A percentile compares a stretch with the other conserved stretches of the same genome.
phyloP scores from a whole-genome alignment of 2,113 vertebrate species.

The Apteryx mantelli region DNA sequence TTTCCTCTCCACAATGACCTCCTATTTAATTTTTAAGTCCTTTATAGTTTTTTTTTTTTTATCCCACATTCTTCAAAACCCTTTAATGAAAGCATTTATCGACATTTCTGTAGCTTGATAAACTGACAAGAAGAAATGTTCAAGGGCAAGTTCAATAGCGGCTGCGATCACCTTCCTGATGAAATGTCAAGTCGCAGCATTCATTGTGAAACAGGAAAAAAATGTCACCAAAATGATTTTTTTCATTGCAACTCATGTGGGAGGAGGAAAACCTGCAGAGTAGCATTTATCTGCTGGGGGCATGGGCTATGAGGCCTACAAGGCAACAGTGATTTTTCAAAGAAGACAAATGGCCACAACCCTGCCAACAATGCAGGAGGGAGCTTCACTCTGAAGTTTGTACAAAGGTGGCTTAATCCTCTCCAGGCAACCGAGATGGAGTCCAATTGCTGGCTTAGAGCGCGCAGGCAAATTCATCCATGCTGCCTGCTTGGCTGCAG shows the following conservation, averaged over 20 bases:
- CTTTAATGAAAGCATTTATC: background rate
- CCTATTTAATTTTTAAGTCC: background rate
- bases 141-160: background rate
- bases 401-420: background rate
- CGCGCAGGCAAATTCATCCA: background rate
- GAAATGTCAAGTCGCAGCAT: background rate
- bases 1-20: background rate
- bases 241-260: background rate
- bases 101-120: conserved; percentile 11
- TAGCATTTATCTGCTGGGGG: background rate
- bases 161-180: background rate
- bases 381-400: background rate
- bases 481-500: background rate
- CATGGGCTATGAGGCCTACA: background rate
- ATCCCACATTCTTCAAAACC: background rate
- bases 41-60: background rate
- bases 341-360: background rate
- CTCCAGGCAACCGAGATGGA: background rate
- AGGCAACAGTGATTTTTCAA: background rate
- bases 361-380: background rate
- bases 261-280: background rate
- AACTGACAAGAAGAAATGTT: background rate
- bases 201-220: background rate
- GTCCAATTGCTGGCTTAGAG: background rate
- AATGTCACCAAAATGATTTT: background rate